phyloP scores from a whole-genome alignment of 1,140 invertebrate genomes.

The Prorops nasuta region DNA sequence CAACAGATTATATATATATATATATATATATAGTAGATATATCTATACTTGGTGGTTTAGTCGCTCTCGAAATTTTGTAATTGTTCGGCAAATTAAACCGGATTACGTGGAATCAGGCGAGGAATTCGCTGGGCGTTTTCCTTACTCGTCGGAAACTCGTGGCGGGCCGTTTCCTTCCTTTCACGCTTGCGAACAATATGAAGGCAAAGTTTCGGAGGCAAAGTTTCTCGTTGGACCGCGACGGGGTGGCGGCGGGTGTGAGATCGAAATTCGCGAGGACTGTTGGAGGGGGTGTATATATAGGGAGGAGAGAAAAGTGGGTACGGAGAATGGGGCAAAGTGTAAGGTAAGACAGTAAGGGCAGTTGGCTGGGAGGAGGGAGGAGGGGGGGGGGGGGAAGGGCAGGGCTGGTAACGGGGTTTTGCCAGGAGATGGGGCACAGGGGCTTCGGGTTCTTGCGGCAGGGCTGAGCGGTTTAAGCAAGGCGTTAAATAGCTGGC shows the following conservation, averaged over 20 bases:
- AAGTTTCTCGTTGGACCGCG: conserved; percentile 34
- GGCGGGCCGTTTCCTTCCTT: conserved; percentile 30
- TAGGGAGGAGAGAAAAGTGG: conserved; percentile 15
- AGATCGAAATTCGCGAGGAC: neutral
- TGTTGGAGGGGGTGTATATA: conserved; percentile 12
- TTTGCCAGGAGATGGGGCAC: conserved; percentile 9
- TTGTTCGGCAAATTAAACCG: too few relatives aligned
- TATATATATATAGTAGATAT: too few relatives aligned
- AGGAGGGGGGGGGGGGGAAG: conserved; percentile 20
- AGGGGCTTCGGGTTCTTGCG: conserved; percentile 40
- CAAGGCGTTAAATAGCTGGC: conserved; percentile 52
- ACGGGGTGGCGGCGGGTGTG: conserved; percentile 24
- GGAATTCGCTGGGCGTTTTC: conserved; percentile 11
- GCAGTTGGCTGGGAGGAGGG: conserved; percentile 14
- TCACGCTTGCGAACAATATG: conserved; percentile 36
- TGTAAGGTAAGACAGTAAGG: too few relatives aligned
- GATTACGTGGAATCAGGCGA: too few relatives aligned
- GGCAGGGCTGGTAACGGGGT: neutral
- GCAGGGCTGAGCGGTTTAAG: conserved; percentile 33
- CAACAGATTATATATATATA: too few relatives aligned
- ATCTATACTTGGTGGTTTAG: too few relatives aligned
- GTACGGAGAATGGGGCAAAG: too few relatives aligned
- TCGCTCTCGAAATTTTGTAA: too few relatives aligned
- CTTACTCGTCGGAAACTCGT: conserved; percentile 22
- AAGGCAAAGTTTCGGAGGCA: conserved; percentile 37